A percentile compares a stretch with the other conserved stretches of the same genome.
These are phyloP conservation scores for Zosterops hypoxanthus DNA, from an alignment of 2,113 vertebrate genomes.

Conservation along the genomic window DNA sequence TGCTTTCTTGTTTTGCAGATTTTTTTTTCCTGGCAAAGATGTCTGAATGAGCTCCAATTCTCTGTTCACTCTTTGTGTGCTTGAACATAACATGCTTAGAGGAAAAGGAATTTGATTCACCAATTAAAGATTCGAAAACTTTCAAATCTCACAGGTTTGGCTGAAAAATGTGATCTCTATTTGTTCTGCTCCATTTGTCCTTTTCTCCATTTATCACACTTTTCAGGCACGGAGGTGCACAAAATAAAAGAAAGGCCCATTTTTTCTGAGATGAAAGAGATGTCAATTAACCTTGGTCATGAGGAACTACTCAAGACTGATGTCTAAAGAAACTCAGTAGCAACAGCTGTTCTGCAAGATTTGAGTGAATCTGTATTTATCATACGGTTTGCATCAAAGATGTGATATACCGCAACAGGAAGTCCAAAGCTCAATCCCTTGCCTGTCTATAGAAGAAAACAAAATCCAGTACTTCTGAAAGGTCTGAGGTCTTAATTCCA, in stretches of 20 bases:
- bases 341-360: not conserved
- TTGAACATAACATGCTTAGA: not conserved
- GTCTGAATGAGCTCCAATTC: not conserved
- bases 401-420: not conserved
- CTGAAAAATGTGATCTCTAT: not conserved
- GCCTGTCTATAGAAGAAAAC: not conserved
- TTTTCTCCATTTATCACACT: not conserved
- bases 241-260: not conserved
- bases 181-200: not conserved
- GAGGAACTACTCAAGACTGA: not conserved
- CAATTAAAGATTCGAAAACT: not conserved
- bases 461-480: not conserved
- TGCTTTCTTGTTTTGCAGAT: not conserved
- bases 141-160: not conserved
- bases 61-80: not conserved
- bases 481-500: not conserved
- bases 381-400: not conserved
- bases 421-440: not conserved
- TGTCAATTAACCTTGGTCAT: not conserved
- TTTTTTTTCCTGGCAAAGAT: not conserved
- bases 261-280: not conserved
- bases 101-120: not conserved
- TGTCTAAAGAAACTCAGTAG: not conserved
- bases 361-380: not conserved
- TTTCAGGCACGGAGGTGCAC: not conserved